These are phyloP conservation scores for Dendrolimus kikuchii DNA, from an alignment of 1,140 invertebrate species.

Conservation along the genomic window DNA sequence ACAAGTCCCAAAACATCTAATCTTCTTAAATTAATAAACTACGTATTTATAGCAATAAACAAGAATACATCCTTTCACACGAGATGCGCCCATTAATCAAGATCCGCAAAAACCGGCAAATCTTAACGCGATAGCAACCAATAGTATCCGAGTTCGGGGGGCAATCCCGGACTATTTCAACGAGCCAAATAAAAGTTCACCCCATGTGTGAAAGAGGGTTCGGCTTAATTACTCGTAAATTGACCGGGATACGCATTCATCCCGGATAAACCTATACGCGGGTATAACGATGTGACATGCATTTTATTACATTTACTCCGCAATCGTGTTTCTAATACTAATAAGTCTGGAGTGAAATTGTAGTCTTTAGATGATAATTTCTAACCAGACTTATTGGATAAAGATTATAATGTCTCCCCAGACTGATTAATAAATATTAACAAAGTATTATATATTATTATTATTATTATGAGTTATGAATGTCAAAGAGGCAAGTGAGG, in stretches of 20 bases:
- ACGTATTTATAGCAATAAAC: slow-evolving; percentile 9
- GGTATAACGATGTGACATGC: slow-evolving; percentile 53
- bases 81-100: slow-evolving; percentile 27
- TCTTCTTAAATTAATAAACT: no score
- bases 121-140: slow-evolving; percentile 33
- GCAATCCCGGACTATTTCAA: slow-evolving; percentile 42
- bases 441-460: no score
- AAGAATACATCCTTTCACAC: slow-evolving; percentile 12
- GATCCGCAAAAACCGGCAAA: slow-evolving; percentile 24
- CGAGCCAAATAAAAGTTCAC: slow-evolving; percentile 62
- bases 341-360: no score
- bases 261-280: slow-evolving; percentile 46
- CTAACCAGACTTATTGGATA: no score
- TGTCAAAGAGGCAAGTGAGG: no score
- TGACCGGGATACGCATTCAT: slow-evolving; percentile 61
- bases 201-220: slow-evolving; percentile 62
- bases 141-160: slow-evolving; percentile 41
- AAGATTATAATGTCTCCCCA: no score
- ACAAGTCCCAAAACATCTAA: no score
- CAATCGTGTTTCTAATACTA: background rate
- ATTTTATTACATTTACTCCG: slow-evolving; percentile 24
- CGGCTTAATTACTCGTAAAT: slow-evolving; percentile 70
- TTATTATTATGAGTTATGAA: no score
- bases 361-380: no score
- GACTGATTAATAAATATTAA: no score